Evolutionary conservation across 2,888 invertebrate genomes (phyloP), one percentile per base, ranked within the genome.

Genomic region (Calliphora vomitoria): DNA sequence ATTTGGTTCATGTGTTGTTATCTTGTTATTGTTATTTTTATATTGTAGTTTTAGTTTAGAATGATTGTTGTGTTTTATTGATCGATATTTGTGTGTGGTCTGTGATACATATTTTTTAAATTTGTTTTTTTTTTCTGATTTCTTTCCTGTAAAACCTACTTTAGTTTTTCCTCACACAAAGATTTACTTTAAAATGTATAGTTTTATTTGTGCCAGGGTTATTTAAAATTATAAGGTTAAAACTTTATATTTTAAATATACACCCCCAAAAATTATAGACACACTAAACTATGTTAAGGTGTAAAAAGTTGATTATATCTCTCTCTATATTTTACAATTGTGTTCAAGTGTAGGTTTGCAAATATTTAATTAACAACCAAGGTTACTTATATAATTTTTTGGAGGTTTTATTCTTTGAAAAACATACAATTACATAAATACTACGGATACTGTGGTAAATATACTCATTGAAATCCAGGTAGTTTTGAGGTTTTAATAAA

Each of bases 281-380:
- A 69, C 25, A 15, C 8, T n/a, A 50, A 69, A n/a, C 44, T 13
- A 18, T 66, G 44, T 13, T 10, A 55, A 20, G 20, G 20, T 55
- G 55, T 20, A 55, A 55, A 55, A 18, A n/a, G 8, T 55, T 55
- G 8, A 20, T 55, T 55, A 20, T 55, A 18, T 55, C 10, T 55
- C 55, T 25, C 18, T 55, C 55, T 25, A 38, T 47, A 4, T 58
- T 38, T 0, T 13, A 50, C 31, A 58, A 25, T n/a, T 10, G 18
- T 35, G 35, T 41, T 8, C 11, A 31, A 31, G 50, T 66, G 20
- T 35, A 13, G 55, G 10, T 53, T 25, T 55, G 41, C 13, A 55
- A 69, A 80, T 80, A 71, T 71, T 69, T 80, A 80, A 71, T 80
- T 80, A 62, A 58, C 60, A 71, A 50, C 11, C 80, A 80, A 80